Percentiles rank a stretch among this genome's conserved stretches.
phyloP scores from a whole-genome alignment of 2,888 invertebrate species.

The Latheticus oryzae region DNA sequence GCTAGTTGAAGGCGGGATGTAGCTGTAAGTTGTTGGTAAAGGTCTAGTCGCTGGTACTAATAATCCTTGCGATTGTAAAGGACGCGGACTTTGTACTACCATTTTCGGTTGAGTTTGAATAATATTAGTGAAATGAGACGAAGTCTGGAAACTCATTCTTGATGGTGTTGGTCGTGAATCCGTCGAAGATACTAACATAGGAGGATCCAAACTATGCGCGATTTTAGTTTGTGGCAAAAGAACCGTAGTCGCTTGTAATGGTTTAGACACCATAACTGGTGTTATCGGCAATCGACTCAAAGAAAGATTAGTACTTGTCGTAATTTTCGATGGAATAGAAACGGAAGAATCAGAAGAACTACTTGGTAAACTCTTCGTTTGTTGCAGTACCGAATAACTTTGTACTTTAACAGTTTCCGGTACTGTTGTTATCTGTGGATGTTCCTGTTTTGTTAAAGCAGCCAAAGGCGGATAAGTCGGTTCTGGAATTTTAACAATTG shows the following conservation, averaged over 20 bases:
- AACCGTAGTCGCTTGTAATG: slow-evolving; percentile 67
- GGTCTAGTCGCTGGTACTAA: slow-evolving; percentile 53
- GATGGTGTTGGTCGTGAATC: slow-evolving; percentile 60
- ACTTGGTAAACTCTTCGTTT: slow-evolving; percentile 44
- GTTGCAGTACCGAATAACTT: slow-evolving; percentile 34
- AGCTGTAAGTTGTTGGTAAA: slow-evolving; percentile 46
- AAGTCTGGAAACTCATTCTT: slow-evolving; percentile 62
- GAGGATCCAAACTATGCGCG: slow-evolving; percentile 58
- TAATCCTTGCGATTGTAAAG: slow-evolving; percentile 52
- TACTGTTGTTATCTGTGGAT: slow-evolving; percentile 45
- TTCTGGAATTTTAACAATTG: slow-evolving; percentile 52
- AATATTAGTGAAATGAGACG: slow-evolving; percentile 50
- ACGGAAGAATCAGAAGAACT: slow-evolving; percentile 41
- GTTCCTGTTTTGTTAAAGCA: slow-evolving; percentile 52
- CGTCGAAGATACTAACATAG: slow-evolving; percentile 56
- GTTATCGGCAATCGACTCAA: slow-evolving; percentile 71
- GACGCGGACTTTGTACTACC: too few species aligned
- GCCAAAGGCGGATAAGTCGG: slow-evolving; percentile 49
- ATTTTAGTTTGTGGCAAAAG: slow-evolving; percentile 62
- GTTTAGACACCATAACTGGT: slow-evolving; percentile 71
- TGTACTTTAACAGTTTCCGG: slow-evolving; percentile 45
- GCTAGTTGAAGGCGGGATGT: slow-evolving; percentile 5
- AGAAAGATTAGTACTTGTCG: slow-evolving; percentile 59
- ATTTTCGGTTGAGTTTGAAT: slow-evolving; percentile 52
- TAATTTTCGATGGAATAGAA: slow-evolving; percentile 38